phyloP scores from a whole-genome alignment of 2,113 vertebrate species.

The Chaenocephalus aceratus region DNA sequence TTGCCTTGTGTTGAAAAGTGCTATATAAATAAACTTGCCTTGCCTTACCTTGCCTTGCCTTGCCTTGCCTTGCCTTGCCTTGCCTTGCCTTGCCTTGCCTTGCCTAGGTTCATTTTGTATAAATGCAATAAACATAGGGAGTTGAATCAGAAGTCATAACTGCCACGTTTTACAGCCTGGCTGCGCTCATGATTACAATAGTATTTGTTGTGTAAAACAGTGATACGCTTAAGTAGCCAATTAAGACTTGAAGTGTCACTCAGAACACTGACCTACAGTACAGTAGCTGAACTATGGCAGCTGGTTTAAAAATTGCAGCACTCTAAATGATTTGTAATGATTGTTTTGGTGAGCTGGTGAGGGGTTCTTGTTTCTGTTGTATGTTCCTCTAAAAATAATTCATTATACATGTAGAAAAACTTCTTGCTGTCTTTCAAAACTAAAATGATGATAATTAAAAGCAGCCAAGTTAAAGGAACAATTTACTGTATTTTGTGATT shows the following conservation, averaged over 20 bases:
- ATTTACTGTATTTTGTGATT: neutral
- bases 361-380: neutral
- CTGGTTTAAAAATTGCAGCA: slow-evolving; percentile 7
- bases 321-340: slow-evolving; percentile 35
- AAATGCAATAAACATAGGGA: neutral
- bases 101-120: neutral
- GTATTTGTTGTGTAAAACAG: neutral
- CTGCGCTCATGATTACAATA: neutral
- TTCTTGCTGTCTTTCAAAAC: neutral
- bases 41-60: no score
- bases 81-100: no score
- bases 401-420: neutral
- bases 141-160: neutral
- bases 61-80: no score
- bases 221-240: slow-evolving; percentile 39
- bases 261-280: slow-evolving; percentile 10
- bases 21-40: no score
- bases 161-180: neutral
- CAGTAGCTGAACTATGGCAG: slow-evolving; percentile 18
- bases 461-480: neutral
- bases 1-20: no score
- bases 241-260: slow-evolving; percentile 34
- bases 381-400: neutral
- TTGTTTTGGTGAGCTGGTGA: slow-evolving; percentile 11
- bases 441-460: neutral